Evolutionary conservation across 2,797 vertebrate genomes (phyloP), one percentile per base, ranked within the genome.

Genomic region (Chaenodraco wilsoni): DNA sequence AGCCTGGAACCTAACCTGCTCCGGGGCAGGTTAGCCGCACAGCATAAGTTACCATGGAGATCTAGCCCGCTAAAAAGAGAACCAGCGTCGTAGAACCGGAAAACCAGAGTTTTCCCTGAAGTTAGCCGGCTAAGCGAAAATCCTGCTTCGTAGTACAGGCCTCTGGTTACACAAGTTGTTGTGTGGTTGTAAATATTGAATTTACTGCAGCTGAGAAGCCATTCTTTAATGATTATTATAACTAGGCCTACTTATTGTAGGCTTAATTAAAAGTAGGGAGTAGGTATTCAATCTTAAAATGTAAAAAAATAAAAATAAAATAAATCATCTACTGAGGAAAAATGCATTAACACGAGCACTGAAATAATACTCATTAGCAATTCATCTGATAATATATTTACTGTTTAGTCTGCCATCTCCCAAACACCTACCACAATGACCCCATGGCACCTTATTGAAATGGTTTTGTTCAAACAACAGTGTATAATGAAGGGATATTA

Each of bases 101-200:
- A 23, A 23, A 2, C 23, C 23, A 23, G 23, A 23, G 23, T 23
- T 23, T 2, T 23, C 23, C 23, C 23, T 23, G 23, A 23, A 23
- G 23, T 23, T 23, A 23, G 23, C 23, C 23, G 21, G 21, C 21
- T 23, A 23, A 23, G 23, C 23, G 23, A 23, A 2, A 2, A 23
- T 23, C 23, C 23, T 23, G 23, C 23, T 23, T 23, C 23, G 23
- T 23, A 2, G 23, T 23, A 23, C 23, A 23, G 23, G 23, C 23
- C 23, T 23, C 23, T 23, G 23, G 21, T 54, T 46, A 62, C n/a
- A 37, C 1, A 45, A 15, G 49, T 19, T 51, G 19, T 12, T 58
- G 54, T 59, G 46, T 65, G 46, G 54, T 40, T 10, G 19, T 49
- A 56, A 73, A 45, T 9, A 49, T 13, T 40, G 19, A 27, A 70